Conservation (phyloP, 2,888 invertebrate genomes). For the Ophion ellenae region DNA sequence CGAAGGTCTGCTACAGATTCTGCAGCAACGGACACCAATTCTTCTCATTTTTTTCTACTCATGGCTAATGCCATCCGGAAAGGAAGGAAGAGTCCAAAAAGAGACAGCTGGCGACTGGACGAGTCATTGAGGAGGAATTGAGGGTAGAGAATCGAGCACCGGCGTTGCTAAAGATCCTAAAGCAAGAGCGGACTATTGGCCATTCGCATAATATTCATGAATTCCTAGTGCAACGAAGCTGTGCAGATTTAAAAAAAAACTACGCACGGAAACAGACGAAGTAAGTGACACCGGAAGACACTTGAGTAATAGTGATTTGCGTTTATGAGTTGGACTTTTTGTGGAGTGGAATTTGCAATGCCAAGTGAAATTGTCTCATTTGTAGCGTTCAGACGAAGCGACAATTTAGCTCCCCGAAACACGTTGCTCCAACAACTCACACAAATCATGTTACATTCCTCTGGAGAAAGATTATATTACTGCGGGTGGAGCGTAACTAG, state of each 20-base stretch:
- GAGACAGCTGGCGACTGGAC: neutral
- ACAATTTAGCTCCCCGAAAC: neutral
- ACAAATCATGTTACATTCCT: conserved; percentile 71
- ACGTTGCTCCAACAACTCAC: conserved; percentile 32
- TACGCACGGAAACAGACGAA: neutral
- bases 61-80: conserved; percentile 3
- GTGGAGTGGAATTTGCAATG: conserved; percentile 56
- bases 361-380: conserved; percentile 71
- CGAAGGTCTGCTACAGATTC: conserved; percentile 22
- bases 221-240: neutral
- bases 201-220: neutral
- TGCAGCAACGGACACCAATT: conserved; percentile 29
- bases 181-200: neutral
- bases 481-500: conserved; percentile 24
- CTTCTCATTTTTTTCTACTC: conserved; percentile 24
- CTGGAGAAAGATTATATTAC: conserved; percentile 10
- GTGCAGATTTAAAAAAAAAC: neutral
- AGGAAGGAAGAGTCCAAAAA: neutral
- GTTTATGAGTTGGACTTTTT: conserved; percentile 56
- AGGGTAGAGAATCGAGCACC: neutral
- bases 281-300: neutral
- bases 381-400: conserved; percentile 69
- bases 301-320: neutral
- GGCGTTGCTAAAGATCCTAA: neutral
- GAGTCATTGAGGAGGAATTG: neutral